These are phyloP conservation scores for Thamnophis elegans DNA, from an alignment of 2,797 vertebrate genomes.

Conservation along the genomic window DNA sequence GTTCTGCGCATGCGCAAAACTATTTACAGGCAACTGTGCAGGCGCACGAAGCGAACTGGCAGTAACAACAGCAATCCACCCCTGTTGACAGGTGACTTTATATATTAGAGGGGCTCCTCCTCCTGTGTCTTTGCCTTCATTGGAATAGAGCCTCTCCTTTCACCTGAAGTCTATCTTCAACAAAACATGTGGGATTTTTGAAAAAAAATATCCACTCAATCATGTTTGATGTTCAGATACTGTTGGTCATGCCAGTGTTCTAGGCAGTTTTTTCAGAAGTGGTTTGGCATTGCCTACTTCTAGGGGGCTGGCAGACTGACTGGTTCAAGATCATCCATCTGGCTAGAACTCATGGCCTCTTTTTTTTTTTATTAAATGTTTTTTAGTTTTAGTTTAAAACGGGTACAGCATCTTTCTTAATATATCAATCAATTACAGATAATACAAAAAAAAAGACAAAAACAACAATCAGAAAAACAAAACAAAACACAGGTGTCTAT, in stretches of 20 bases:
- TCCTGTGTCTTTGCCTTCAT: background rate
- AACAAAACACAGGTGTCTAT: too few species aligned
- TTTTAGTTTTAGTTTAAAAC: too few species aligned
- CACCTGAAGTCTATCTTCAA: background rate
- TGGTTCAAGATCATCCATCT: background rate
- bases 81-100: background rate
- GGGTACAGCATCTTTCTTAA: too few species aligned
- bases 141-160: background rate
- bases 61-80: too few species aligned
- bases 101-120: background rate
- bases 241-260: background rate
- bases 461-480: too few species aligned
- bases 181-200: background rate
- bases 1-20: too few species aligned
- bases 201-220: background rate
- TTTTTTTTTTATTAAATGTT: too few species aligned
- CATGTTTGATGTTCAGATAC: background rate
- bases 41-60: too few species aligned
- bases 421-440: too few species aligned
- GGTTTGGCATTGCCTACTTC: background rate
- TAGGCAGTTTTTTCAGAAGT: background rate
- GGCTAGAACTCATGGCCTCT: background rate
- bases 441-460: too few species aligned
- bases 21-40: too few species aligned
- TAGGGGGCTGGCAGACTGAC: background rate